Evolutionary conservation across 2,113 vertebrate genomes (phyloP).

Genomic region (Lepisosteus oculatus): DNA sequence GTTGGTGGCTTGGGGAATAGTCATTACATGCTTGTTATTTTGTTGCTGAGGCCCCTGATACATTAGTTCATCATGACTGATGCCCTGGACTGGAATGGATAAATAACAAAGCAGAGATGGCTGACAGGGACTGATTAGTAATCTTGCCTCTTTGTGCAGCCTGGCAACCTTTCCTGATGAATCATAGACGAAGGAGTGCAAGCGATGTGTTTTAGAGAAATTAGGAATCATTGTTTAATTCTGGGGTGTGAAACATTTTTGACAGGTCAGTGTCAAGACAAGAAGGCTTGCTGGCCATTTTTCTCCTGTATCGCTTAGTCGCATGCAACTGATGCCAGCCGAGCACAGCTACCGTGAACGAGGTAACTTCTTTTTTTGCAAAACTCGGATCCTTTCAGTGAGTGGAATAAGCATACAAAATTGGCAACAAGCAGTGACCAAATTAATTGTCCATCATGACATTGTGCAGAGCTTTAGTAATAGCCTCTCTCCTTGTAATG

Average conservation of each 20-base stretch:
- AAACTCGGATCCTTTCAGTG: too few species aligned
- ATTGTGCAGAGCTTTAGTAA: too few species aligned
- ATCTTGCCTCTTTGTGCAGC: constrained; percentile 36
- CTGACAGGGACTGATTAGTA: constrained; percentile 55
- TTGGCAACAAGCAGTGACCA: too few species aligned
- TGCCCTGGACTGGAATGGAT: constrained; percentile 49
- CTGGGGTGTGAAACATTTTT: not conserved
- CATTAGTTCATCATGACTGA: constrained; percentile 47
- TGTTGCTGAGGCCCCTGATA: constrained; percentile 32
- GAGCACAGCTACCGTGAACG: not conserved
- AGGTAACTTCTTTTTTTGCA: not conserved
- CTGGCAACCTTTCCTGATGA: constrained; percentile 43
- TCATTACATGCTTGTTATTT: constrained; percentile 34
- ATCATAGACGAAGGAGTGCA: constrained; percentile 23
- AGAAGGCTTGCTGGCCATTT: not conserved
- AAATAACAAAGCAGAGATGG: constrained; percentile 48
- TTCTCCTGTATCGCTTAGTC: not conserved
- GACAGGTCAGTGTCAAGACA: not conserved
- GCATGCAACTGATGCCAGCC: not conserved
- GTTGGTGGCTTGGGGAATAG: constrained; percentile 30
- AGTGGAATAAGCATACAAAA: too few species aligned
- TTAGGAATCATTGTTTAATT: constrained; percentile 12
- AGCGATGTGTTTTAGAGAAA: constrained; percentile 34
- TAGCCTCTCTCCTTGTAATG: too few species aligned
- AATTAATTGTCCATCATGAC: too few species aligned